Percentiles rank a stretch among this genome's conserved stretches.
Evolutionary conservation across 1,140 invertebrate species (phyloP).

Genomic region (Bombus pyrosoma): DNA sequence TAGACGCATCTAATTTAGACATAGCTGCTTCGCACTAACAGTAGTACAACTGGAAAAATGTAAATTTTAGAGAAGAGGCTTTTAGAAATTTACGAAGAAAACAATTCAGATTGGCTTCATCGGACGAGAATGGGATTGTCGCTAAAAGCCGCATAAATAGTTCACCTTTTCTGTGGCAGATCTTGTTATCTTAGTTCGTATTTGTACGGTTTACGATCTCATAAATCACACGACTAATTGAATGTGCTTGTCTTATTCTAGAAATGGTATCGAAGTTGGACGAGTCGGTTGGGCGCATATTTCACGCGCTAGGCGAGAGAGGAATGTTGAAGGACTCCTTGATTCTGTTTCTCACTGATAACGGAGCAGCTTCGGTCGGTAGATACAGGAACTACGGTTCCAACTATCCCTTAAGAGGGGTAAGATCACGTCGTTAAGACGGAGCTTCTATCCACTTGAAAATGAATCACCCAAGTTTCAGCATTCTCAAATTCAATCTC

Average conservation of each 20-base stretch:
- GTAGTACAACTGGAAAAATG: too few species aligned
- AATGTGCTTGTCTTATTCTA: slow-evolving; percentile 64
- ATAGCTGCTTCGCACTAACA: too few species aligned
- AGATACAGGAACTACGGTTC: slow-evolving; percentile 85
- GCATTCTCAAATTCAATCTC: too few species aligned
- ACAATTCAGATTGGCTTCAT: too few species aligned
- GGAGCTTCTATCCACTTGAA: not conserved
- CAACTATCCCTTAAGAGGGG: slow-evolving; percentile 87
- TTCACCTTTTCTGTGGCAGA: not conserved
- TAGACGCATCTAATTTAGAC: slow-evolving; percentile 7
- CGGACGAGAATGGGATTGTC: too few species aligned
- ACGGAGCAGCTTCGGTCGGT: slow-evolving; percentile 83
- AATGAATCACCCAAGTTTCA: not conserved
- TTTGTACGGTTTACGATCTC: slow-evolving; percentile 13
- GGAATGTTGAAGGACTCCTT: slow-evolving; percentile 86
- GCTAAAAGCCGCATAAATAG: too few species aligned
- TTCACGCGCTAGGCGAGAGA: slow-evolving; percentile 84
- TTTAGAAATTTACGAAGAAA: not conserved
- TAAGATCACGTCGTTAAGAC: slow-evolving; percentile 69
- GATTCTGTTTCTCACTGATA: slow-evolving; percentile 86
- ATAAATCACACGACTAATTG: not conserved
- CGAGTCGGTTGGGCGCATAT: slow-evolving; percentile 86
- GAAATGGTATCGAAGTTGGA: slow-evolving; percentile 89
- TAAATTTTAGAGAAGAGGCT: too few species aligned
- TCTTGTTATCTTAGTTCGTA: not conserved